Evolutionary conservation across 2,888 invertebrate species (phyloP).

Genomic region (Scaptomyza cyrtandrae): DNA sequence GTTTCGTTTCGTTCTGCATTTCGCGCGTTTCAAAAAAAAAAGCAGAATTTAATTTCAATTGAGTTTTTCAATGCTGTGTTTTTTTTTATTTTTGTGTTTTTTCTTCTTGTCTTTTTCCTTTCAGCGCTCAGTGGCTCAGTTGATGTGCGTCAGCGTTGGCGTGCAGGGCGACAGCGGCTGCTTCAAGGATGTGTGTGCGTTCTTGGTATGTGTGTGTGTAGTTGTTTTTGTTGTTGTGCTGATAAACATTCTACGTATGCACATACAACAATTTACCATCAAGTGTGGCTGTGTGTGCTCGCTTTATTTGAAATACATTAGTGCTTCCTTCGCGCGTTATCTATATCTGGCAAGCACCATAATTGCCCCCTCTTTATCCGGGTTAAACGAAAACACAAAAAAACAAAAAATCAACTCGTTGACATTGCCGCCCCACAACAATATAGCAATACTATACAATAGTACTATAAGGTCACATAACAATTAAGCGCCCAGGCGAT

Average conservation of each 20-base stretch:
- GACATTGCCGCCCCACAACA: constrained; percentile 53
- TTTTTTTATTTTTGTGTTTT: constrained; percentile 23
- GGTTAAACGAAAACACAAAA: constrained; percentile 62
- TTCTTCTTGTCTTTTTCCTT: constrained; percentile 32
- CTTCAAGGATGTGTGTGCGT: constrained; percentile 37
- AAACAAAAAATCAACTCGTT: constrained; percentile 32
- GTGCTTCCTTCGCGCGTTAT: constrained; percentile 54
- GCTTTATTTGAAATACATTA: constrained; percentile 10
- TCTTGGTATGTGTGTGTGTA: no score
- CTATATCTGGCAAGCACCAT: constrained; percentile 64
- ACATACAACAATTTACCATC: constrained; percentile 28
- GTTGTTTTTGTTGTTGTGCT: not conserved
- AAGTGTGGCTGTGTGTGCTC: constrained; percentile 40
- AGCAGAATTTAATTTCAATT: constrained; percentile 50
- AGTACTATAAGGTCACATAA: constrained; percentile 33
- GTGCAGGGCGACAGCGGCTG: constrained; percentile 43
- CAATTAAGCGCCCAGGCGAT: constrained; percentile 64
- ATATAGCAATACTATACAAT: no score
- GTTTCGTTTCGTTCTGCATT: constrained; percentile 55
- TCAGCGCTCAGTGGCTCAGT: constrained; percentile 48
- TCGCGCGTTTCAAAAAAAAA: constrained; percentile 54
- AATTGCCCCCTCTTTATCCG: constrained; percentile 77
- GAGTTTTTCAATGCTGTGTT: constrained; percentile 44
- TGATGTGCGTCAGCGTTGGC: constrained; percentile 65
- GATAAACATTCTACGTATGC: constrained; percentile 28